Base-by-base conservation (phyloP, 1,140 invertebrate genomes). In the Solen grandis region DNA sequence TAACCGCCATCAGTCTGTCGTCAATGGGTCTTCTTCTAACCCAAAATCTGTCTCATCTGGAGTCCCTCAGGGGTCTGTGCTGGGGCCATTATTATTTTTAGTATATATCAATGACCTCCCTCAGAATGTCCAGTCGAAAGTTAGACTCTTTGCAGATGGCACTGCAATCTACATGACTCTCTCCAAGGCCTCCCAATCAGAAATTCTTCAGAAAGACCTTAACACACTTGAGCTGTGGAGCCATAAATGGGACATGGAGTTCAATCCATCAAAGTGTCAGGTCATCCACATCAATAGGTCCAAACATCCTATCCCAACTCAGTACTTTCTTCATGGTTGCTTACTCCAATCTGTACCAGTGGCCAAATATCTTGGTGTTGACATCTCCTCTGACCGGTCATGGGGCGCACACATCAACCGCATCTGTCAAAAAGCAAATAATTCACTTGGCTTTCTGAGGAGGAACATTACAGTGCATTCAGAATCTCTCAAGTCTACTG, bases 21-120 rank as follows among this genome's bases (percentile, higher is more conserved):
- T 83, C 25, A 63, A 69, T 29, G 33, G 31, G 13, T 10, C 2
- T 14, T 10, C 25, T 10, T 84, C 82, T 36, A 36, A 66, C 10
- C 38, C 54, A 27, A 35, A 46, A 31, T 10, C 27, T 3, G 70
- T 81, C 3, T 25, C 59, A 29, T 63, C 55, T 22, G 76, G 69
- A 10, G 84, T 85, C 10, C 77, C 84, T 13, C 77, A 85, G 63
- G 84, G 82, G 19, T 81, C 54, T 16, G 54, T 84, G n/a, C 57
- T 85, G 13, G 77, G 70, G 10, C 77, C 82, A 5, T 8, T 81
- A 14, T 50, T 84, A 50, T 84, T 80, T 62, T 35, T 80, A 13
- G 5, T 84, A 5, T 85, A 80, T 38, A 80, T 77, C n/a, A 84
- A 81, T 50, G 81, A 85, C 35, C 35, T 78, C 10, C 54, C 55